Conservation (phyloP, 2,113 vertebrate genomes). For the Micronycteris hirsuta region DNA sequence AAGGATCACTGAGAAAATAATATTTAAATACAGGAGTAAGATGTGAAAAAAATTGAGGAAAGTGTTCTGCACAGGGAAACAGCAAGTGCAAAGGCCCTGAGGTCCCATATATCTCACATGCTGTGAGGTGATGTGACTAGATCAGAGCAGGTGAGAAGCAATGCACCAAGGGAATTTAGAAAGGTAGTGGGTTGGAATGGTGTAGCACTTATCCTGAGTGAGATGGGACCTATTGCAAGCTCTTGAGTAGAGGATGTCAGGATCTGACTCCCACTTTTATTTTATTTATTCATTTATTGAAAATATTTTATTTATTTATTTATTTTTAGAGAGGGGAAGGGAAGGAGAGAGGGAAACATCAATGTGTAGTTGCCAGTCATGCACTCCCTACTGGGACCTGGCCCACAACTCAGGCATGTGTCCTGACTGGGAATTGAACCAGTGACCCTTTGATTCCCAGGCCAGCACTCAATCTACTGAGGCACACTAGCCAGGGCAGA, state of each 20-base stretch:
- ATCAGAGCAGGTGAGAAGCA: neutral
- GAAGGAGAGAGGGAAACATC: too few relatives aligned
- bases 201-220: neutral
- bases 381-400: too few relatives aligned
- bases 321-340: too few relatives aligned
- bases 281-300: neutral
- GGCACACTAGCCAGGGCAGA: neutral
- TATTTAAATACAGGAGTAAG: neutral
- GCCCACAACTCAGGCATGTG: too few relatives aligned
- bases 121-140: neutral
- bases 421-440: too few relatives aligned
- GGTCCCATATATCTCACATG: neutral
- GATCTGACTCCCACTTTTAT: neutral
- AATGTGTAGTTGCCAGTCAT: too few relatives aligned
- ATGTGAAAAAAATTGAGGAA: neutral
- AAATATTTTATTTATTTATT: too few relatives aligned
- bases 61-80: neutral
- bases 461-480: too few relatives aligned
- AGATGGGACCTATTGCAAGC: neutral
- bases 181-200: neutral
- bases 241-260: neutral
- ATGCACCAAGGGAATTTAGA: neutral
- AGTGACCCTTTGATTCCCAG: too few relatives aligned
- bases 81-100: neutral
- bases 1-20: neutral